These are phyloP conservation scores for Sesia bembeciformis DNA, from an alignment of 2,888 invertebrate species.

Conservation along the genomic window DNA sequence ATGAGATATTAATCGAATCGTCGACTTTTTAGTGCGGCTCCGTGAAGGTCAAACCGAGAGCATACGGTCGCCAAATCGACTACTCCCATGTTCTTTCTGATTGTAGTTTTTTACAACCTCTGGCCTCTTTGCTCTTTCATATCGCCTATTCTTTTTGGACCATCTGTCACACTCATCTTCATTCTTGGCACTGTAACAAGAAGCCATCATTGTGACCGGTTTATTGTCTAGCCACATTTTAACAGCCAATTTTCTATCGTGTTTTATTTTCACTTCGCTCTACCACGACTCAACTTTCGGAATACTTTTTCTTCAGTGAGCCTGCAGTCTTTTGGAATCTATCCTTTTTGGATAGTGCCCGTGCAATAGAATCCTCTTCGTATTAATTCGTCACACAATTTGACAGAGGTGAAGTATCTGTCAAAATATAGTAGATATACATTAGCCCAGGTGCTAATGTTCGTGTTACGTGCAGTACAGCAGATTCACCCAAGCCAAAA, in stretches of 20 bases:
- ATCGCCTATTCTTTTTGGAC: constrained; percentile 4
- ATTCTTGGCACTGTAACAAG: neutral
- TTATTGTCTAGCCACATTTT: constrained; percentile 8
- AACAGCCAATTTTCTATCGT: constrained; percentile 4
- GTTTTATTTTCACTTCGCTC: neutral
- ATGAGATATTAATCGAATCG: constrained; percentile 2
- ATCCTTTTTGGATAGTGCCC: no score
- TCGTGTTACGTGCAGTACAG: no score
- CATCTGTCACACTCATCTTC: constrained; percentile 6
- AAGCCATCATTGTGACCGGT: constrained; percentile 4
- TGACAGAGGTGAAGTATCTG: no score
- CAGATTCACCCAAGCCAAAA: no score
- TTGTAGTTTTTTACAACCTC: constrained; percentile 8
- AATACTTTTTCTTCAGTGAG: constrained; percentile 5
- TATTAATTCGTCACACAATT: no score
- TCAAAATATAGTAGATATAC: no score
- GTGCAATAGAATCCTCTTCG: no score
- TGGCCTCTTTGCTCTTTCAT: constrained; percentile 6
- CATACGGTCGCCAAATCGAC: constrained; percentile 9
- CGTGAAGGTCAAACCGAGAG: constrained; percentile 3
- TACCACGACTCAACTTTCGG: constrained; percentile 3
- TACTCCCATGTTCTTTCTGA: constrained; percentile 6
- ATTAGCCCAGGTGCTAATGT: no score
- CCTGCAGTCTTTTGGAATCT: no score
- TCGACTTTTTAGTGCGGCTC: constrained; percentile 3